Evolutionary conservation across 1,140 invertebrate genomes (phyloP).

Genomic region (Papilio glaucus): DNA sequence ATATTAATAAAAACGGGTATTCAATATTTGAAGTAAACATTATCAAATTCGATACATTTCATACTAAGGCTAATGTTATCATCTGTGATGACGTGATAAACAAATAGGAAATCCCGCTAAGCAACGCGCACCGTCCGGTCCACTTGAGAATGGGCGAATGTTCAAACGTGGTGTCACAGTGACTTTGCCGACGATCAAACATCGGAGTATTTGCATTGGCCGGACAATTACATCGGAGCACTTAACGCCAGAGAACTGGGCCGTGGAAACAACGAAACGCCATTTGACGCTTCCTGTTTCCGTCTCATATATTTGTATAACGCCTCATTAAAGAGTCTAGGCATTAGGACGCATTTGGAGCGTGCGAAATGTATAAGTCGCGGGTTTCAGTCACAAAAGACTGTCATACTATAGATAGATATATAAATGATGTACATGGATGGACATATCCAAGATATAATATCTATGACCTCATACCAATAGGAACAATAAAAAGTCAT

Average conservation of each 20-base stretch:
- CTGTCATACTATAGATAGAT: not conserved
- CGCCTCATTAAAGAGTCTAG: conserved; percentile 54
- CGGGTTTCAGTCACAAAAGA: conserved; percentile 2
- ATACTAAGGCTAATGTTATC: not conserved
- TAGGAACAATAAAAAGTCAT: no score
- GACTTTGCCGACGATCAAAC: conserved; percentile 67
- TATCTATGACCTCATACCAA: not conserved
- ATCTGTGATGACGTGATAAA: conserved; percentile 33
- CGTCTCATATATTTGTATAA: conserved; percentile 66
- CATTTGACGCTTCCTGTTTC: conserved; percentile 82
- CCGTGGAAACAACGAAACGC: conserved; percentile 77
- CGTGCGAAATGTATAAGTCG: conserved; percentile 51
- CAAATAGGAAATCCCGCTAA: conserved; percentile 56
- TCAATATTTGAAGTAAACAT: not conserved
- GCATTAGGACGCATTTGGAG: conserved; percentile 56
- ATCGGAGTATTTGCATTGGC: conserved; percentile 72
- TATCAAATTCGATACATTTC: not conserved
- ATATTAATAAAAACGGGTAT: no score
- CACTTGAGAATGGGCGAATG: conserved; percentile 49
- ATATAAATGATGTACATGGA: not conserved
- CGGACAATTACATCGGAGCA: conserved; percentile 77
- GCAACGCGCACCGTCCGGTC: conserved; percentile 54
- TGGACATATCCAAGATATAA: not conserved
- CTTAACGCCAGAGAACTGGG: conserved; percentile 74
- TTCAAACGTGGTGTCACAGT: conserved; percentile 41